Conservation (phyloP, 2,797 vertebrate species). For the Orestias chungarensis region DNA sequence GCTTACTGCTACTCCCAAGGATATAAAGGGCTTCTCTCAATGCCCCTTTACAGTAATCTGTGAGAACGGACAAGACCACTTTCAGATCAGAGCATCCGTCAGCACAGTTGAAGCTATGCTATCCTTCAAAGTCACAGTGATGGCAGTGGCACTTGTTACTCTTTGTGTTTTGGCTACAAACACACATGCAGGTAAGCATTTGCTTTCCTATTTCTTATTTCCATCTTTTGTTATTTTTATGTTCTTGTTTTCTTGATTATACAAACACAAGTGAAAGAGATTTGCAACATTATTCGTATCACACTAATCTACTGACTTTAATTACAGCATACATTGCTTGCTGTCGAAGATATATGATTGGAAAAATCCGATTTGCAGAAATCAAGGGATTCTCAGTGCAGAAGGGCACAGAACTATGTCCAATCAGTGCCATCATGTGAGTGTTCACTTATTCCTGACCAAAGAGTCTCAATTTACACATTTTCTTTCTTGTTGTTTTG, state of each 20-base stretch:
- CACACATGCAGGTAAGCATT: constrained; percentile 53
- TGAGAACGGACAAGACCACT: not conserved
- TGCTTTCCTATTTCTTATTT: not conserved
- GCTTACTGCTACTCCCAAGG: not conserved
- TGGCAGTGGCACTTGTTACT: constrained; percentile 38
- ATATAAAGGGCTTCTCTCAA: constrained; percentile 30
- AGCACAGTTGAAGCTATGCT: constrained; percentile 54
- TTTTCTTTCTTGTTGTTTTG: not conserved
- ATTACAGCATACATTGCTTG: constrained; percentile 36
- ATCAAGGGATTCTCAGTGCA: constrained; percentile 71
- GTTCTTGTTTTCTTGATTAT: not conserved
- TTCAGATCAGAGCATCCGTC: constrained; percentile 32
- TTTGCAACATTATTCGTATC: not conserved
- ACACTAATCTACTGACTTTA: not conserved
- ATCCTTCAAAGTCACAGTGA: constrained; percentile 39
- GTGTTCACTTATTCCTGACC: constrained; percentile 3
- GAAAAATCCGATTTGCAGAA: not conserved
- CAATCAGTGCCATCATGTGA: constrained; percentile 74
- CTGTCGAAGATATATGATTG: constrained; percentile 49
- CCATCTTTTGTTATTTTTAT: not conserved
- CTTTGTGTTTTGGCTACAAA: constrained; percentile 50
- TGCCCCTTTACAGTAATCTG: constrained; percentile 1
- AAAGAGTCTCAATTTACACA: not conserved
- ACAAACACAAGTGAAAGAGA: not conserved
- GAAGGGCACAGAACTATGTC: constrained; percentile 36